phyloP scores from a whole-genome alignment of 2,888 invertebrate species.

The Chydorus sphaericus region DNA sequence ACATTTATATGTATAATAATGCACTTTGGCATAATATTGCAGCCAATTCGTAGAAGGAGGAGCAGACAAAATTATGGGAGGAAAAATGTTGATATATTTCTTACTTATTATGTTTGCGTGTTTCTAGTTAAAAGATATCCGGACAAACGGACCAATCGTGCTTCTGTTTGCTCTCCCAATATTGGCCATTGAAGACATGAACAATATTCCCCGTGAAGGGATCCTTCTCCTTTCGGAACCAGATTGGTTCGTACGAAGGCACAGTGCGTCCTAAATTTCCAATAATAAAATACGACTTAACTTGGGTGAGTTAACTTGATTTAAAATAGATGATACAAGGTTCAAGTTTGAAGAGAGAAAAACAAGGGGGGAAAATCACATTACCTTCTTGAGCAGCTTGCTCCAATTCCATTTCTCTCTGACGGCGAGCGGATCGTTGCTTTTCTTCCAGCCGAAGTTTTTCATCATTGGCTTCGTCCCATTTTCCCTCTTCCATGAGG shows the following conservation, averaged over 20 bases:
- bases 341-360: background rate
- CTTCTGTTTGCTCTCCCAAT: constrained; percentile 81
- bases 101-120: no score
- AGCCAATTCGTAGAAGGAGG: no score
- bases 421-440: constrained; percentile 64
- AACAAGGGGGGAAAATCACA: background rate
- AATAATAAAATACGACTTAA: no score
- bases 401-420: constrained; percentile 66
- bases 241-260: constrained; percentile 60
- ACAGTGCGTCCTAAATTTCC: constrained; percentile 43
- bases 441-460: constrained; percentile 86
- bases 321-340: background rate
- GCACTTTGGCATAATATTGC: no score
- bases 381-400: constrained; percentile 33
- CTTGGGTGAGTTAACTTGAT: background rate
- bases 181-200: constrained; percentile 72
- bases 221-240: constrained; percentile 79
- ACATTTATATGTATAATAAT: no score
- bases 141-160: constrained; percentile 85
- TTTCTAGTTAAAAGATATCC: constrained; percentile 51
- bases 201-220: constrained; percentile 44
- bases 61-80: no score
- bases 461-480: constrained; percentile 80
- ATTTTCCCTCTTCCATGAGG: constrained; percentile 85
- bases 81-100: background rate